A percentile compares a stretch with the other conserved stretches of the same genome.
Conservation (phyloP, 2,113 vertebrate species). For the Rhegmatorhina hoffmannsi region DNA sequence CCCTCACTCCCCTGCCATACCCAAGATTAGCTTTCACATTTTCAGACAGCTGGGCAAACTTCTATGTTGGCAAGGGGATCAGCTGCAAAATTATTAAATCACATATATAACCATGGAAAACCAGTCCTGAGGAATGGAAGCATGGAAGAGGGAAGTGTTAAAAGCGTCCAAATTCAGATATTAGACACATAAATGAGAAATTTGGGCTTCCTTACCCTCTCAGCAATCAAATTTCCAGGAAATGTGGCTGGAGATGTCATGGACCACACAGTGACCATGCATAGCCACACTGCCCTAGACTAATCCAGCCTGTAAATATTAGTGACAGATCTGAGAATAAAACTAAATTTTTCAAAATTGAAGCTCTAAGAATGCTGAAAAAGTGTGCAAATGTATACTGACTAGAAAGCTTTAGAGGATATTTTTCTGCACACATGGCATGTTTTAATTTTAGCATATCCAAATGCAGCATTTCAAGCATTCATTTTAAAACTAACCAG, state of each 20-base stretch:
- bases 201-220: background rate
- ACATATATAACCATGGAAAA: background rate
- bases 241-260: background rate
- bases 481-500: background rate
- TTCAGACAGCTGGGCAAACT: background rate
- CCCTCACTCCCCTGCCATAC: fast-evolving
- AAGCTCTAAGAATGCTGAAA: background rate
- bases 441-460: background rate
- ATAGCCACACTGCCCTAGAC: background rate
- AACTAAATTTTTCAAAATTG: background rate
- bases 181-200: fast-evolving
- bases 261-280: background rate
- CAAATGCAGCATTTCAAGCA: background rate
- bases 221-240: background rate
- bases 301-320: background rate
- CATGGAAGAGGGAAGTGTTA: background rate
- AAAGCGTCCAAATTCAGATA: background rate
- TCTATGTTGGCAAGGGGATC: background rate
- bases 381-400: background rate
- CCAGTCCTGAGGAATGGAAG: fast-evolving
- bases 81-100: background rate
- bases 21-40: background rate
- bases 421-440: background rate
- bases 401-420: background rate
- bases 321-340: background rate